Conservation (phyloP, 2,113 vertebrate genomes). For the Athene noctua region DNA sequence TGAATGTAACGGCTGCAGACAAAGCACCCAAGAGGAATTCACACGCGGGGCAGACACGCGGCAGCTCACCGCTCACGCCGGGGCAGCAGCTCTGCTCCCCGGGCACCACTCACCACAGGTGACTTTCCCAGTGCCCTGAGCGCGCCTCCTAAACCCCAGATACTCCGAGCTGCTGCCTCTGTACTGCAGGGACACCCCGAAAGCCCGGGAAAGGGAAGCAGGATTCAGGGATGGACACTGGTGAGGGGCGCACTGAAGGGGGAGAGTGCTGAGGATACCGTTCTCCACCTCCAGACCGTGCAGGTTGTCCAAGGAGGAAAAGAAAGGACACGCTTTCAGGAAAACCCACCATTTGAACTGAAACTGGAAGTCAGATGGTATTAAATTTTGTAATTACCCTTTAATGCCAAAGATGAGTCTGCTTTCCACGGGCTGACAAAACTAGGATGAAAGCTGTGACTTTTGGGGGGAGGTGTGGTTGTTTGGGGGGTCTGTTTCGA, state of each 20-base stretch:
- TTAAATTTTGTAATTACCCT: background rate
- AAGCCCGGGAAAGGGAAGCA: background rate
- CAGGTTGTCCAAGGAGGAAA: background rate
- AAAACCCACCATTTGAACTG: background rate
- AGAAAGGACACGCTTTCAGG: background rate
- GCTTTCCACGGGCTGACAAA: background rate
- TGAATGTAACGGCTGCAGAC: background rate
- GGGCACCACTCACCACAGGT: rapidly evolving
- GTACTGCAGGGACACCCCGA: background rate
- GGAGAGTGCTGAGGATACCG: background rate
- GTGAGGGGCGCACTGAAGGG: background rate
- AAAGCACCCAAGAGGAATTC: background rate
- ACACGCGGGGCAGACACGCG: rapidly evolving
- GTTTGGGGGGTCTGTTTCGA: no score
- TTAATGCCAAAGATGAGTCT: background rate
- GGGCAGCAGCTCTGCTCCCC: background rate
- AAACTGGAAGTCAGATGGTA: background rate
- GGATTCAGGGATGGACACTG: background rate
- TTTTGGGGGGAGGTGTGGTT: background rate
- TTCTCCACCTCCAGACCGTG: background rate
- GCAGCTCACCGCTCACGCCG: background rate
- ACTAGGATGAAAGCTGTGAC: no score
- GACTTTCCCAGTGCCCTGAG: background rate
- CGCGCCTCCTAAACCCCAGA: rapidly evolving
- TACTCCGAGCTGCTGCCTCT: background rate